Evolutionary conservation across 2,797 vertebrate species (phyloP).

Genomic region (Sebastes alutus): DNA sequence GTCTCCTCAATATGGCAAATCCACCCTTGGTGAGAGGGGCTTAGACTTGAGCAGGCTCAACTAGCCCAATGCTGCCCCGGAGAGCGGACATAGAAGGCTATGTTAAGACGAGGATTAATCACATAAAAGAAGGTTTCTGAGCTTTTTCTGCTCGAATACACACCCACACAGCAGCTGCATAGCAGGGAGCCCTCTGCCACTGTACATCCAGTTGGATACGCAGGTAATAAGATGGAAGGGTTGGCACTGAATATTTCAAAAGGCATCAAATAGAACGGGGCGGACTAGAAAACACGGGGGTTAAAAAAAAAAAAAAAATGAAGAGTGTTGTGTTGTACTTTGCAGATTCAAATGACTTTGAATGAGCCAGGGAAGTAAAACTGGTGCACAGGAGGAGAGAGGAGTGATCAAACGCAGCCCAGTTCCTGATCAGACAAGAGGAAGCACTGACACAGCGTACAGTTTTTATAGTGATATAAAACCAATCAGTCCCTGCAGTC

Average conservation of each 20-base stretch:
- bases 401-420: conserved; percentile 46
- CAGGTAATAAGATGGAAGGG: conserved; percentile 69
- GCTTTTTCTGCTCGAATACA: conserved; percentile 22
- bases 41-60: conserved; percentile 44
- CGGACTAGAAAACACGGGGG: conserved; percentile 11
- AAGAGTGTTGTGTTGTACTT: conserved; percentile 20
- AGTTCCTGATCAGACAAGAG: conserved; percentile 34
- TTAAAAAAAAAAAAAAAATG: neutral
- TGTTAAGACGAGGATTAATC: conserved; percentile 66
- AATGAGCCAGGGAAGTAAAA: conserved; percentile 40
- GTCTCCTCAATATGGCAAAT: conserved; percentile 47
- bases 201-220: conserved; percentile 41
- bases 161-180: conserved; percentile 23
- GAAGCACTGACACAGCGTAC: conserved; percentile 8
- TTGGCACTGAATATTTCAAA: conserved; percentile 72
- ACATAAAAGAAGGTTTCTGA: conserved; percentile 44
- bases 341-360: conserved; percentile 50
- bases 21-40: conserved; percentile 40
- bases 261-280: conserved; percentile 57
- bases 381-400: conserved; percentile 9
- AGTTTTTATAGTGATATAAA: conserved; percentile 23
- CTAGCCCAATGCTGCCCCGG: conserved; percentile 7
- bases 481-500: conserved; percentile 11
- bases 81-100: conserved; percentile 30
- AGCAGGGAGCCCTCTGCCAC: conserved; percentile 19